Evolutionary conservation across 2,113 vertebrate genomes (phyloP).

Genomic region (Rafetus swinhoei): DNA sequence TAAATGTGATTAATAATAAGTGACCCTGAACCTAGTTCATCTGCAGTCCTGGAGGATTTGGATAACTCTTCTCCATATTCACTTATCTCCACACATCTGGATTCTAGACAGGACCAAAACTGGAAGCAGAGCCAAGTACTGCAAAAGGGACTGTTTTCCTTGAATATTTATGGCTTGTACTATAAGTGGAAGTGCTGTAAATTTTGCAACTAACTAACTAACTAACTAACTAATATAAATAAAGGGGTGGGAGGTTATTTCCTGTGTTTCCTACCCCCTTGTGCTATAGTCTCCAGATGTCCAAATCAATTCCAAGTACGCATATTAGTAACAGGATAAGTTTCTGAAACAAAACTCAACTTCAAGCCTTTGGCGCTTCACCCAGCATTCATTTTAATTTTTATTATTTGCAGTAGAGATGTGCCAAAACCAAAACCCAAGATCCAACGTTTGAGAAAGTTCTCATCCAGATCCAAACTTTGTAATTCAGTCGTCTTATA

Average conservation of each 20-base stretch:
- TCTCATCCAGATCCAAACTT: neutral
- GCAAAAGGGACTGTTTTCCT: neutral
- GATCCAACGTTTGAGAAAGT: neutral
- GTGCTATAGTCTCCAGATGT: neutral
- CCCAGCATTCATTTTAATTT: slow-evolving; percentile 8
- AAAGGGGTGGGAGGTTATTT: neutral
- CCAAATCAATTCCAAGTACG: slow-evolving; percentile 43
- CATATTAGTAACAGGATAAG: neutral
- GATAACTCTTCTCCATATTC: neutral
- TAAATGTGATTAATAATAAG: neutral
- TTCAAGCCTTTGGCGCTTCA: slow-evolving; percentile 6
- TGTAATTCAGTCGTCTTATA: neutral
- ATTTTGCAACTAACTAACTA: neutral
- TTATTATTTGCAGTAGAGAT: neutral
- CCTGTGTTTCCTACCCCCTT: neutral
- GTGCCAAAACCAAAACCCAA: neutral
- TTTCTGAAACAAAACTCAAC: neutral
- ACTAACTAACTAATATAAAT: neutral
- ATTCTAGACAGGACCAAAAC: neutral
- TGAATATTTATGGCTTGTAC: slow-evolving; percentile 32
- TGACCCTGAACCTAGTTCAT: neutral
- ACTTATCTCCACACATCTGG: neutral
- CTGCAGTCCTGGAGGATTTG: neutral
- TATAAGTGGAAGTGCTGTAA: neutral
- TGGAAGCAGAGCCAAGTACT: neutral